Conservation (phyloP, 1,140 invertebrate species). For the Venturia canescens region DNA sequence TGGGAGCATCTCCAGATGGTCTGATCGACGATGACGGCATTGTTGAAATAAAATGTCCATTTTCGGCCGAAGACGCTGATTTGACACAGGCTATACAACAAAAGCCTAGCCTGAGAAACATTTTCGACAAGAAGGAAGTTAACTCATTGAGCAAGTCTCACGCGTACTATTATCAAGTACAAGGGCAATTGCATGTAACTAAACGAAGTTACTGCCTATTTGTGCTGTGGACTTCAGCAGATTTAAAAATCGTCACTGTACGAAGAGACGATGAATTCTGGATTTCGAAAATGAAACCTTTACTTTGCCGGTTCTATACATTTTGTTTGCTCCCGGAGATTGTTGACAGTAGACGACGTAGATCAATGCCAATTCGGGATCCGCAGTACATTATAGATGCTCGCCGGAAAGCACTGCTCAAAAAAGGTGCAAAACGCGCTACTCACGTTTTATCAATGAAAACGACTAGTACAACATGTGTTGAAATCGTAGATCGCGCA, state of each 20-base stretch:
- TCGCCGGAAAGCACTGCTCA: slow-evolving; percentile 1
- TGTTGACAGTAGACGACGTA: slow-evolving; percentile 48
- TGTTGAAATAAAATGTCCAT: slow-evolving; percentile 70
- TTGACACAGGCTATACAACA: slow-evolving; percentile 51
- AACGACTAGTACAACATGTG: too few species aligned
- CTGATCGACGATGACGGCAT: slow-evolving; percentile 57
- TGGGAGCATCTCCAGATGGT: too few species aligned
- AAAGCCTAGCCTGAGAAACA: slow-evolving; percentile 31
- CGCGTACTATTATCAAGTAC: slow-evolving; percentile 71
- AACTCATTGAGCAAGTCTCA: slow-evolving; percentile 64
- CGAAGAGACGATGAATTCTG: slow-evolving; percentile 48
- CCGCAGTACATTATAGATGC: slow-evolving; percentile 49
- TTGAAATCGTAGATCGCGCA: too few species aligned
- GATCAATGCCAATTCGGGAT: slow-evolving; percentile 51
- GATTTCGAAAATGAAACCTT: slow-evolving; percentile 42
- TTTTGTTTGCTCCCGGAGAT: slow-evolving; percentile 52
- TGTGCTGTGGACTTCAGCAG: slow-evolving; percentile 33
- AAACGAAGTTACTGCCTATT: slow-evolving; percentile 45
- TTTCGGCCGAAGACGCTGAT: slow-evolving; percentile 50
- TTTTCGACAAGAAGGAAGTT: slow-evolving; percentile 46
- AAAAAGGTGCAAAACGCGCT: slow-evolving; percentile 24
- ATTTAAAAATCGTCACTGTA: slow-evolving; percentile 39
- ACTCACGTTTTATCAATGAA: too few species aligned
- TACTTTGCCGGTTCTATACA: slow-evolving; percentile 47
- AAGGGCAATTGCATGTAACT: slow-evolving; percentile 69